Base-by-base conservation (phyloP, 2,113 vertebrate species). In the Gallinago jamesoni region DNA sequence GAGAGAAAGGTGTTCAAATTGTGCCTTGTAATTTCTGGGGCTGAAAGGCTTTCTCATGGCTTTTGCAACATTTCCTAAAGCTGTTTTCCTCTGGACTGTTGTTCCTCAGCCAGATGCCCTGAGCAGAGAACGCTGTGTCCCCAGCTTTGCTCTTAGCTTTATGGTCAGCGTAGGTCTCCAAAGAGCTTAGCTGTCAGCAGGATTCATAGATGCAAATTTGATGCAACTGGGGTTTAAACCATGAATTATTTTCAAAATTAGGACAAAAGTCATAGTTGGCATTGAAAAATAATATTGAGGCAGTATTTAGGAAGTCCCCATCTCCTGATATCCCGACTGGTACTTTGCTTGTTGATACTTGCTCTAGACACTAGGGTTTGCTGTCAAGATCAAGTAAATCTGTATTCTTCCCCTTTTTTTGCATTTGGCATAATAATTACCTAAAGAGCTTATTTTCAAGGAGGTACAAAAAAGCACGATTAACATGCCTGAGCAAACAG, bases 161-260 rank as follows among this genome's bases (percentile, higher is more conserved):
- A 48, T 84, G 91, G 78, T 87, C 84, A 94, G n/a, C 14, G 13
- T 19, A 56, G 39, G 80, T 94, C 91, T 88, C 91, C 1, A 2
- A 94, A 94, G 73, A 93, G 14, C 45, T 78, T 64, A 89, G 84
- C 93, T 91, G 84, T 95, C 87, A 94, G 57, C 86, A 93, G 87
- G 74, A 93, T 87, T 94, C 89, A 69, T 45, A 79, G 18, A 82
- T 50, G 76, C 24, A 94, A 79, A 91, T 93, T 75, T 79, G 80
- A 91, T 91, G 62, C 23, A 95, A 68, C 48, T 82, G 77, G 39
- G 52, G 48, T 57, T 78, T 96, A 92, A 92, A 91, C 9, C 35
- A 73, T 66, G 43, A 89, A 93, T 93, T 91, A 48, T 87, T 94
- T 96, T 82, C 27, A 69, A 79, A 95, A 94, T 94, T 76, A 87